Conservation (phyloP, 2,113 vertebrate genomes). For the Chaenogobius annularis region DNA sequence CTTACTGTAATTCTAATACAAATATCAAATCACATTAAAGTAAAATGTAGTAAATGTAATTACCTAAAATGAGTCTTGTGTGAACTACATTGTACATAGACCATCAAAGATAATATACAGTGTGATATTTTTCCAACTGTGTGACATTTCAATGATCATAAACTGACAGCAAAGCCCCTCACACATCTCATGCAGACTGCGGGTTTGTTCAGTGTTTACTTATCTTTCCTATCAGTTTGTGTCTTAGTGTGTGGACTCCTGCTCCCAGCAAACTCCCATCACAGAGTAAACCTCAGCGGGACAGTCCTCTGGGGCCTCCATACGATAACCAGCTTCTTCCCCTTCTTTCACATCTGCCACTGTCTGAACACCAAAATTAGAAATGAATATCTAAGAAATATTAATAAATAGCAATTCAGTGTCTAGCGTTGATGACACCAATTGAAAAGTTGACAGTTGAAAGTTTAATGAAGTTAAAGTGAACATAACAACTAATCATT, state of each 20-base stretch:
- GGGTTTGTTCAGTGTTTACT: slow-evolving; percentile 5
- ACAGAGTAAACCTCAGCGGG: slow-evolving; percentile 75
- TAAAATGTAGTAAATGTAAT: too few species aligned
- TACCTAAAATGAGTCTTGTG: not conserved
- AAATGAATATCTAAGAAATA: not conserved
- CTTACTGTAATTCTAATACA: too few species aligned
- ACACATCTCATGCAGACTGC: not conserved
- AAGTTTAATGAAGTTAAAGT: slow-evolving; percentile 21
- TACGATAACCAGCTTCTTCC: slow-evolving; percentile 87
- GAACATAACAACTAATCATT: slow-evolving; percentile 29
- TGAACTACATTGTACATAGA: not conserved
- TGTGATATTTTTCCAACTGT: not conserved
- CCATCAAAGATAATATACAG: not conserved
- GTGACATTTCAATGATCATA: not conserved
- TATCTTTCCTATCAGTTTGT: slow-evolving; percentile 81
- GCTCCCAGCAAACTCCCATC: slow-evolving; percentile 90
- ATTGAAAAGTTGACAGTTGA: slow-evolving; percentile 6
- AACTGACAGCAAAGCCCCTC: not conserved
- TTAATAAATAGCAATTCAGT: not conserved
- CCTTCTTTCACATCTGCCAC: slow-evolving; percentile 83
- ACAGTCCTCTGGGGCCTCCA: slow-evolving; percentile 87
- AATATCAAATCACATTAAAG: too few species aligned
- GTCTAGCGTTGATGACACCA: not conserved
- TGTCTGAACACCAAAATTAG: slow-evolving; percentile 63
- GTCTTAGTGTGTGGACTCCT: slow-evolving; percentile 85